A percentile compares a stretch with the other conserved stretches of the same genome.
These are phyloP conservation scores for Peromyscus californicus DNA, from an alignment of 2,113 vertebrate genomes.

Conservation along the genomic window DNA sequence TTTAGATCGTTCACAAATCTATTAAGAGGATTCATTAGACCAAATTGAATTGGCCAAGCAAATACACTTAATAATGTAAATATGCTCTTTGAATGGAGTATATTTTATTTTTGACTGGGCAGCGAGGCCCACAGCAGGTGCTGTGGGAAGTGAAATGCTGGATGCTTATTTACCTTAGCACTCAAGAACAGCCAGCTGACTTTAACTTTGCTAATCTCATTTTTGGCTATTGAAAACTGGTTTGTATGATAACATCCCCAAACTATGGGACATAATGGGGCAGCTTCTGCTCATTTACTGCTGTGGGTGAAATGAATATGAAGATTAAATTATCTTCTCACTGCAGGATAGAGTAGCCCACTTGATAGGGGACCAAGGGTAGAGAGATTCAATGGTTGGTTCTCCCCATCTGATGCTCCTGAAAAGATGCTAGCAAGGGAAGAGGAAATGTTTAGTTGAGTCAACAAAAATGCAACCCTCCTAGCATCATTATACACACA, in stretches of 20 bases:
- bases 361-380: conserved; percentile 78
- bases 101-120: conserved; percentile 78
- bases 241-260: conserved; percentile 83
- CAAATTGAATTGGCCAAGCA: conserved; percentile 81
- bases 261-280: conserved; percentile 78
- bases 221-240: conserved; percentile 85
- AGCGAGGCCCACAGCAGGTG: conserved; percentile 75
- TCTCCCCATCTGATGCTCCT: conserved; percentile 76
- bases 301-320: conserved; percentile 83
- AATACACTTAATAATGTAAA: conserved; percentile 84
- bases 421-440: conserved; percentile 81
- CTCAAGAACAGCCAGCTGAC: conserved; percentile 78
- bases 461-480: conserved; percentile 61
- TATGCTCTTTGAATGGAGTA: conserved; percentile 80
- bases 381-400: conserved; percentile 82
- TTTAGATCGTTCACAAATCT: conserved; percentile 81
- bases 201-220: conserved; percentile 86
- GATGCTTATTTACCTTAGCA: conserved; percentile 81
- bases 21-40: conserved; percentile 81
- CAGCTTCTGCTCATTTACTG: conserved; percentile 84
- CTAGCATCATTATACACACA: not conserved
- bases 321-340: conserved; percentile 89
- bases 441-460: conserved; percentile 73
- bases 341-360: conserved; percentile 84
- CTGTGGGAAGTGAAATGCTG: conserved; percentile 82